Percentiles rank a stretch among this genome's conserved stretches.
Conservation (phyloP, 1,140 invertebrate genomes). For the Nylanderia fulva region DNA sequence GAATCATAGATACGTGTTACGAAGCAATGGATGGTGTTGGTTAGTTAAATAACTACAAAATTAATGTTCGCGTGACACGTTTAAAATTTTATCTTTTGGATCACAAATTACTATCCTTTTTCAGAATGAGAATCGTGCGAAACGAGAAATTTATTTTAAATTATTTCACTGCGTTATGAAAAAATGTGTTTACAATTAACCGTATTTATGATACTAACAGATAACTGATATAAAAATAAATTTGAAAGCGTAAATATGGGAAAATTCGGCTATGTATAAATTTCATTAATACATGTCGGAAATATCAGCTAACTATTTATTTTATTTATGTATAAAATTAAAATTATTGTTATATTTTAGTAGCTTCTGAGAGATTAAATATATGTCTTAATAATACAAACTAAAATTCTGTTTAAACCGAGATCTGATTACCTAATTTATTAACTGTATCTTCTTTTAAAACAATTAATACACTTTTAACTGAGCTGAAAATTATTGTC, state of each 20-base stretch:
- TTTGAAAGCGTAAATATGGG: no score
- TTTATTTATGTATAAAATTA: not conserved
- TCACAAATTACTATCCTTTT: not conserved
- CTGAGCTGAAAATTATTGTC: no score
- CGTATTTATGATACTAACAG: not conserved
- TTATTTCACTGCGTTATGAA: not conserved
- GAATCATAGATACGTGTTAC: not conserved
- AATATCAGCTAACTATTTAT: not conserved
- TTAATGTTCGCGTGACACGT: not conserved
- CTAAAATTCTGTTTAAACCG: not conserved
- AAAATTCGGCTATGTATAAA: no score
- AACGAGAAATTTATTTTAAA: slow-evolving; percentile 2
- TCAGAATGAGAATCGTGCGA: not conserved
- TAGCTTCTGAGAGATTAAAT: not conserved
- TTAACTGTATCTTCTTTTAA: no score
- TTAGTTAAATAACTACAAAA: not conserved
- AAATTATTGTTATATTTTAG: not conserved
- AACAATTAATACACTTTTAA: no score
- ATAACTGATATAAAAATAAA: no score
- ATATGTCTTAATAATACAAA: not conserved
- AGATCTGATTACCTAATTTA: not conserved
- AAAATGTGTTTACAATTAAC: not conserved
- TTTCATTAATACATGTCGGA: not conserved
- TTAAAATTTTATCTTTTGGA: not conserved
- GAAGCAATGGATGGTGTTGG: not conserved